These are phyloP conservation scores for Apocrypta bakeri DNA, from an alignment of 1,140 invertebrate genomes.

Conservation along the genomic window DNA sequence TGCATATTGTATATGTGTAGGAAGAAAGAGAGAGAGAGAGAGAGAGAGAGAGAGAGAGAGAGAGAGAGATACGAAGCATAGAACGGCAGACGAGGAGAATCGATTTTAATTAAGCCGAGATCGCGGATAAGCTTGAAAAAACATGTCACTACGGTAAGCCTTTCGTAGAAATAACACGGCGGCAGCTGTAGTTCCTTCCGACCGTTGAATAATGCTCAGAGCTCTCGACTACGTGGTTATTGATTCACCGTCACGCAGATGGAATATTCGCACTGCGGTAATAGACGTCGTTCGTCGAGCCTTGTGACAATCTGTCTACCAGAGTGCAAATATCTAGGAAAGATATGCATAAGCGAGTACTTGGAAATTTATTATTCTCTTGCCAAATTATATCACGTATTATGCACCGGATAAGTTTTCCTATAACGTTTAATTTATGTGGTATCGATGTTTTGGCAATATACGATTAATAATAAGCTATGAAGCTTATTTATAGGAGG, in stretches of 20 bases:
- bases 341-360: too few relatives aligned
- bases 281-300: too few relatives aligned
- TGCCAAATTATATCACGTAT: neutral
- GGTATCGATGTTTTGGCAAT: neutral
- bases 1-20: too few relatives aligned
- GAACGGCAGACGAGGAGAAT: too few relatives aligned
- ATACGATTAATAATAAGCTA: neutral
- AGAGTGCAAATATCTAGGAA: too few relatives aligned
- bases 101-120: neutral
- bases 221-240: neutral
- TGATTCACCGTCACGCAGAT: neutral
- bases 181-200: neutral
- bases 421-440: neutral
- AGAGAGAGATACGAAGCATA: too few relatives aligned
- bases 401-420: neutral
- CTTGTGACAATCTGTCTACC: too few relatives aligned
- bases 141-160: neutral
- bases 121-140: neutral
- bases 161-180: neutral
- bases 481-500: neutral
- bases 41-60: too few relatives aligned
- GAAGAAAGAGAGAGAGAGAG: too few relatives aligned
- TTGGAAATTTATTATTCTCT: too few relatives aligned
- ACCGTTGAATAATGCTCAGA: neutral
- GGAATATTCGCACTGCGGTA: slow-evolving; percentile 11